These are phyloP conservation scores for Sinocyclocheilus anophthalmus DNA, from an alignment of 2,113 vertebrate genomes.

Conservation along the genomic window DNA sequence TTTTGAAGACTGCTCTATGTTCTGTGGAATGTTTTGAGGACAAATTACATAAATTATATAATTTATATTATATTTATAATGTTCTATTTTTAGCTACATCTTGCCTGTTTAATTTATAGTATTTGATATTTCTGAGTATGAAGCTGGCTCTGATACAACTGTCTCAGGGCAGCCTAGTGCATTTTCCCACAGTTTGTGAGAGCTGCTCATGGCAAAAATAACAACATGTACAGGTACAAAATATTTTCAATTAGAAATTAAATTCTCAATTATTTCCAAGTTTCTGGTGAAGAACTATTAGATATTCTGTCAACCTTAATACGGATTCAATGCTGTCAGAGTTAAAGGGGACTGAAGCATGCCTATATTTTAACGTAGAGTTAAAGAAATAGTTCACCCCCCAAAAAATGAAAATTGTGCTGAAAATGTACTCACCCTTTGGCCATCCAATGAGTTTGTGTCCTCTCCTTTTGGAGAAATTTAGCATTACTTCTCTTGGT, in stretches of 20 bases:
- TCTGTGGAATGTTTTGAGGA: neutral
- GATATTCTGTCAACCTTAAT: neutral
- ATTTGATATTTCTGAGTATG: neutral
- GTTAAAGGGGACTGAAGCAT: neutral
- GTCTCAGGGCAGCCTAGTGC: neutral
- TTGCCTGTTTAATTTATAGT: neutral
- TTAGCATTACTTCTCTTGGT: too few species aligned
- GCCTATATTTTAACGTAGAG: neutral
- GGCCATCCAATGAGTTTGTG: too few species aligned
- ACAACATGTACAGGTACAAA: neutral
- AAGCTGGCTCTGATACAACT: neutral
- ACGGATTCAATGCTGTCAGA: neutral
- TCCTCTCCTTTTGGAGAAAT: too few species aligned
- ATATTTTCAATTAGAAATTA: neutral
- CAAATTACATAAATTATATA: neutral
- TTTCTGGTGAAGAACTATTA: neutral
- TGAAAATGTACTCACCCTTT: too few species aligned
- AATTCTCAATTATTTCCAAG: neutral
- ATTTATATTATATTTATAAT: slow-evolving; percentile 7
- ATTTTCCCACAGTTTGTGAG: neutral
- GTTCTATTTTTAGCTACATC: neutral
- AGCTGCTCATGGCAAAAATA: neutral
- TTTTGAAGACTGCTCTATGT: neutral
- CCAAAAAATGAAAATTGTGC: too few species aligned
- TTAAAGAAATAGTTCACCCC: neutral